These are phyloP conservation scores for Tenthredo notha DNA, from an alignment of 2,888 invertebrate species.

Conservation along the genomic window DNA sequence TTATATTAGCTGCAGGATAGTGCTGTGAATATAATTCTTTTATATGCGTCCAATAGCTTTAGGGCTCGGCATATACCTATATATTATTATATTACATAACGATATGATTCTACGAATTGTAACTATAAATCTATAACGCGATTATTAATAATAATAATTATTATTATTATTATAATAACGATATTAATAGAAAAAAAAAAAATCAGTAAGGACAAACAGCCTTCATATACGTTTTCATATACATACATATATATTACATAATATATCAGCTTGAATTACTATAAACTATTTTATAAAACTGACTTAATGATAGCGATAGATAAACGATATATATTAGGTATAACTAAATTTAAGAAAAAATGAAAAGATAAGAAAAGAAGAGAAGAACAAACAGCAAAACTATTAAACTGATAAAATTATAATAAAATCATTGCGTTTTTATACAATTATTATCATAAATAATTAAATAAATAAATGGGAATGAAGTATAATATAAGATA, in stretches of 20 bases:
- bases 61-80: background rate
- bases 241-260: background rate
- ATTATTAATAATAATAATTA: background rate
- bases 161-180: background rate
- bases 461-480: background rate
- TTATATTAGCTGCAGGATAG: background rate
- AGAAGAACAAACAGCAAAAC: background rate
- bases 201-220: background rate
- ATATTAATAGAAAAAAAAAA: background rate
- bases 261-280: background rate
- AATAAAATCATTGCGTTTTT: background rate
- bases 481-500: background rate
- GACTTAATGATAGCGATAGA: background rate
- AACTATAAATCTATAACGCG: background rate
- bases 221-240: background rate
- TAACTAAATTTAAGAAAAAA: background rate
- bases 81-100: background rate
- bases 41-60: slow-evolving; percentile 11
- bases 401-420: background rate
- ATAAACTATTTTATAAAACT: background rate
- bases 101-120: background rate
- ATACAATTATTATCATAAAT: background rate
- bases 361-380: background rate
- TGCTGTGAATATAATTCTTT: slow-evolving; percentile 15
- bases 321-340: background rate